These are phyloP conservation scores for Eupithecia subumbrata DNA, from an alignment of 2,888 invertebrate genomes.

Conservation along the genomic window DNA sequence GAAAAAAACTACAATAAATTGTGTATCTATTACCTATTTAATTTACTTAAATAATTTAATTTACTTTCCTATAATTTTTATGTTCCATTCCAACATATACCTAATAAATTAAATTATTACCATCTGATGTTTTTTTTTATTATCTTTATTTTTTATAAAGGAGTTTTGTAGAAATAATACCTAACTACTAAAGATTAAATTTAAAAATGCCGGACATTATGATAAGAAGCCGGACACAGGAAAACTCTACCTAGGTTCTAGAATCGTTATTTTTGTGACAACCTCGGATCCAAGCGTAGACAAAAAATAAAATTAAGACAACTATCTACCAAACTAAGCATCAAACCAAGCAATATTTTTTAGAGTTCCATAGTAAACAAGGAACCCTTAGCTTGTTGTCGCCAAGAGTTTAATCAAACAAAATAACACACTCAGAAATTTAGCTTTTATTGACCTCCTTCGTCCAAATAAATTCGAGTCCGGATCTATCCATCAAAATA, in stretches of 20 bases:
- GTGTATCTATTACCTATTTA: neutral
- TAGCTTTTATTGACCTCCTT: slow-evolving; percentile 25
- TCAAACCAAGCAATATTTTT: neutral
- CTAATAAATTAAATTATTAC: too few relatives aligned
- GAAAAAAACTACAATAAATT: neutral
- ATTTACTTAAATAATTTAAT: too few relatives aligned
- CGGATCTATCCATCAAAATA: slow-evolving; percentile 36
- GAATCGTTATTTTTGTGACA: neutral
- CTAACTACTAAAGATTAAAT: neutral
- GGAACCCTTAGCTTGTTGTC: neutral
- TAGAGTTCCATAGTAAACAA: neutral
- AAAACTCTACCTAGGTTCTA: neutral
- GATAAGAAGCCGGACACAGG: neutral
- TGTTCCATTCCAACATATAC: neutral
- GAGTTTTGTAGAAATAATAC: too few relatives aligned
- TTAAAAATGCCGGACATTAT: neutral
- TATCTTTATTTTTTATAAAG: too few relatives aligned
- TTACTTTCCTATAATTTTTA: neutral
- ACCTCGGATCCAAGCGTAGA: neutral
- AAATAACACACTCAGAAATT: neutral
- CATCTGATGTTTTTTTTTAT: too few relatives aligned
- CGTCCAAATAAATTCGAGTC: slow-evolving; percentile 25
- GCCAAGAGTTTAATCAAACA: slow-evolving; percentile 2
- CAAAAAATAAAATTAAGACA: neutral
- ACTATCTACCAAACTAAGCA: too few relatives aligned